Evolutionary conservation across 2,113 vertebrate species (phyloP).

Genomic region (Leptobrachium leishanense): DNA sequence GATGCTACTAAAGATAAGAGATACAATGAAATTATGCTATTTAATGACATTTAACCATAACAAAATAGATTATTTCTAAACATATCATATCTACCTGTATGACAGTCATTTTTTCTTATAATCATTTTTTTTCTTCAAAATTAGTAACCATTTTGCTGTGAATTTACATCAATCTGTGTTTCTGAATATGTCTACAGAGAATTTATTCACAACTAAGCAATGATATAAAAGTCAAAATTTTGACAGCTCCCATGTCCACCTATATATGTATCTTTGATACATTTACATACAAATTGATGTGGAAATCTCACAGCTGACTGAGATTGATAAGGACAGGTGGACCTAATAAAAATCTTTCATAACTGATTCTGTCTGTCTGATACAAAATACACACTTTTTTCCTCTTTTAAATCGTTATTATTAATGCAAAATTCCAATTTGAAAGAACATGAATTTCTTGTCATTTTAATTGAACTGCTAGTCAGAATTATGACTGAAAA

Average conservation of each 20-base stretch:
- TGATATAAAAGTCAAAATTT: background rate
- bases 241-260: background rate
- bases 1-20: too few species aligned
- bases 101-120: background rate
- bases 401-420: background rate
- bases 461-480: slow-evolving; percentile 12
- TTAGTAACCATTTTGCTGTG: background rate
- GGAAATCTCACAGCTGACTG: background rate
- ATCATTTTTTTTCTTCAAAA: background rate
- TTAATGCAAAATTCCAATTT: slow-evolving; percentile 3
- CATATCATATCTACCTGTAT: too few species aligned
- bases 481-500: background rate
- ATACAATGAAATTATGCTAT: too few species aligned
- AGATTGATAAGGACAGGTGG: slow-evolving; percentile 7
- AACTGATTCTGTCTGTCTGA: background rate
- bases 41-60: too few species aligned
- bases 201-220: background rate
- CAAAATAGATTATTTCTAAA: too few species aligned
- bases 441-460: background rate
- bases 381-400: background rate
- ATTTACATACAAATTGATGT: slow-evolving; percentile 21
- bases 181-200: background rate
- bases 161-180: background rate
- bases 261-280: background rate
- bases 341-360: background rate